These are phyloP conservation scores for Lutjanus argentimaculatus DNA, from an alignment of 2,797 vertebrate genomes.

Conservation along the genomic window DNA sequence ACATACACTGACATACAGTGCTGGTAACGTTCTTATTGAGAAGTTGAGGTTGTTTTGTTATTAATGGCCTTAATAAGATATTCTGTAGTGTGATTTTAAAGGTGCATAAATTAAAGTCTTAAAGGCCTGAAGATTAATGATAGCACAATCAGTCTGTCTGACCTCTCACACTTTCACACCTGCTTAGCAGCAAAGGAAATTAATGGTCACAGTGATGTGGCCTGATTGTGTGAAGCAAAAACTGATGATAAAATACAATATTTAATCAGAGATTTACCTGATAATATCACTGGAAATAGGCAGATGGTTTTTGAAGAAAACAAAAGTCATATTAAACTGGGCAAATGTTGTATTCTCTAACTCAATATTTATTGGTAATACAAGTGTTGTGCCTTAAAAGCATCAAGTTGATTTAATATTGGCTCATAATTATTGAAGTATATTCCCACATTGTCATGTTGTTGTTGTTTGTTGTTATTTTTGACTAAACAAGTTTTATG, in stretches of 20 bases:
- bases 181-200: conserved; percentile 61
- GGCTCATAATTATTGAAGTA: too few relatives aligned
- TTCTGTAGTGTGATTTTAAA: conserved; percentile 4
- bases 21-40: background rate
- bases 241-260: conserved; percentile 28
- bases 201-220: conserved; percentile 33
- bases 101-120: conserved; percentile 10
- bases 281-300: conserved; percentile 15
- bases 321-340: too few relatives aligned
- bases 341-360: too few relatives aligned
- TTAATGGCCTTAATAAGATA: conserved; percentile 13
- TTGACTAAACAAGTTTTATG: too few relatives aligned
- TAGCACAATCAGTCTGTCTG: conserved; percentile 23
- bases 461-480: too few relatives aligned
- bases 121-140: conserved; percentile 60
- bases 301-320: background rate
- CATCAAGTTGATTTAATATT: too few relatives aligned
- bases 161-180: conserved; percentile 59
- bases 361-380: too few relatives aligned
- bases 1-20: too few relatives aligned
- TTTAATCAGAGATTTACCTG: conserved; percentile 17
- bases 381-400: too few relatives aligned
- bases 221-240: conserved; percentile 17
- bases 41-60: background rate
- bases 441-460: too few relatives aligned